These are phyloP conservation scores for Illadopsis cleaveri DNA, from an alignment of 2,113 vertebrate species.

Conservation along the genomic window DNA sequence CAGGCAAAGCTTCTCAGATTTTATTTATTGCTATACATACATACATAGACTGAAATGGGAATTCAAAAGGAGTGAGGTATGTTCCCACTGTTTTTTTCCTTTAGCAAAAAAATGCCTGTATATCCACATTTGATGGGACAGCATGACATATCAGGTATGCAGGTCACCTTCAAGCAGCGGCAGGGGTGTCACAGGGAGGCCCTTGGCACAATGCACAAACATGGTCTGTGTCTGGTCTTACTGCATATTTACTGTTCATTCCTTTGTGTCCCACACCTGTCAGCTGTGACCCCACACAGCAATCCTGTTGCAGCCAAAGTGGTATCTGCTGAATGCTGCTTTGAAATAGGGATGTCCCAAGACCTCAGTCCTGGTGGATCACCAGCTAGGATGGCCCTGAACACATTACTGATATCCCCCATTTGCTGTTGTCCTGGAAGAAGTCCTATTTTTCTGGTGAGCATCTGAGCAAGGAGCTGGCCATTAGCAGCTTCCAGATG, in stretches of 20 bases:
- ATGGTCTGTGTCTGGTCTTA: neutral
- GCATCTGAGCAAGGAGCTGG: neutral
- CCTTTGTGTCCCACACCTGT: neutral
- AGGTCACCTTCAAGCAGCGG: neutral
- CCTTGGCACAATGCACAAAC: no score
- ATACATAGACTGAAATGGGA: neutral
- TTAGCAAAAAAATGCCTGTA: neutral
- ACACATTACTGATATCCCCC: accelerated
- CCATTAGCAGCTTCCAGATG: neutral
- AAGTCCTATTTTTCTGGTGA: neutral
- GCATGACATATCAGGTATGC: neutral
- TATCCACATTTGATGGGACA: neutral
- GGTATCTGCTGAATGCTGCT: neutral
- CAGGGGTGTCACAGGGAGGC: neutral
- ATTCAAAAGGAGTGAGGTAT: neutral
- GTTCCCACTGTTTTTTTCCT: neutral
- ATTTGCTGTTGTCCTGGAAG: neutral
- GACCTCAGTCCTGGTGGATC: neutral
- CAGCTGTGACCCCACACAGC: neutral
- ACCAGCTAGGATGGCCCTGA: neutral
- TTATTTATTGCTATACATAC: neutral
- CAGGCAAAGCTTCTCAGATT: neutral
- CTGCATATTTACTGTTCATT: neutral
- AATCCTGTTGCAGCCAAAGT: neutral
- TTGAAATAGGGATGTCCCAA: neutral